Evolutionary conservation across 2,797 vertebrate species (phyloP), one percentile per base, ranked within the genome.

Genomic region (Poecilia gillii): DNA sequence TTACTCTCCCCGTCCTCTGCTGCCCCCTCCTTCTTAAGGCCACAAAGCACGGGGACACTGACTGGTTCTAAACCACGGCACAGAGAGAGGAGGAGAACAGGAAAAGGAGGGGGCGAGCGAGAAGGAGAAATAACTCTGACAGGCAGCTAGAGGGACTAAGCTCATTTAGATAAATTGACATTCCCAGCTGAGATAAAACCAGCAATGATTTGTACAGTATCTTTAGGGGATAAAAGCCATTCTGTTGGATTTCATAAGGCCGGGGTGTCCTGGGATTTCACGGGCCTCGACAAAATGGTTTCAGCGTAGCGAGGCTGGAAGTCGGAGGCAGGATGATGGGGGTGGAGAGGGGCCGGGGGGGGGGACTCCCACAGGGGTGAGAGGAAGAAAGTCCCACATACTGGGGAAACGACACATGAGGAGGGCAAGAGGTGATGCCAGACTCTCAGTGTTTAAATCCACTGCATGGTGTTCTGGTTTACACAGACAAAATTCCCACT

Each of bases 131-230:
- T 93, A 91, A 88, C 91, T 94, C 96, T 97, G 96, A 97, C 95
- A 96, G 96, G 94, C 97, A 97, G 95, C 94, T 95, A 95, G 95
- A 96, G 94, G 94, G 95, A 96, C 95, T 96, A 97, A 92, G 97
- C 93, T 96, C 96, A 97, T 98, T 97, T 97, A 96, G 96, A 98
- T 93, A 97, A 97, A 97, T 96, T 95, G 96, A 96, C 97, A 96
- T 96, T 95, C 96, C 97, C 96, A 95, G 95, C 97, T 96, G 97
- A 97, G 98, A 98, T 97, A 97, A 98, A 98, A 96, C 97, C 96
- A 96, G 95, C 91, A 94, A 96, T 97, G 97, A 98, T 98, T 98
- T 98, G 95, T 96, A 96, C 96, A 97, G 96, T 97, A 97, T 97
- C 97, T 97, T 97, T 94, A 88, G 96, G 96, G 96, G 95, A 97